phyloP scores from a whole-genome alignment of 1,140 invertebrate genomes.

The Microplitis demolitor region DNA sequence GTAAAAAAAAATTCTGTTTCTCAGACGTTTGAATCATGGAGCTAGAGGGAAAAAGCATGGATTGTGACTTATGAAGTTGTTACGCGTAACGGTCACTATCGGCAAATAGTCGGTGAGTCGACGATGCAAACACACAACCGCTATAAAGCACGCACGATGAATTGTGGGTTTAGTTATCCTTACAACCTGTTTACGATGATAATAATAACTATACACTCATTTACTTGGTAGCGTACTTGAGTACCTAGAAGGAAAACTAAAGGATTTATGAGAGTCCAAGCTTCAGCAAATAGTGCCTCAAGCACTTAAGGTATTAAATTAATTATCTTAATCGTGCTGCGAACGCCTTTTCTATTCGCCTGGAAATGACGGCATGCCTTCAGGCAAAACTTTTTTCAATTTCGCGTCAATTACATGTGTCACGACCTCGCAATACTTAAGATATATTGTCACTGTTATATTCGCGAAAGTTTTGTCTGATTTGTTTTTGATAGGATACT shows the following conservation, averaged over 20 bases:
- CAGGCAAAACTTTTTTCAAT: not conserved
- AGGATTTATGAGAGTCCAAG: conserved; percentile 18
- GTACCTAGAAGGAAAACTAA: not conserved
- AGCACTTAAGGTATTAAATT: conserved; percentile 46
- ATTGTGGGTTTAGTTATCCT: conserved; percentile 11
- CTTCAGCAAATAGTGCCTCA: conserved; percentile 32
- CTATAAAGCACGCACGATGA: conserved; percentile 5
- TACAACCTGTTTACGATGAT: conserved; percentile 22
- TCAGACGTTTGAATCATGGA: not conserved
- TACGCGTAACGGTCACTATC: conserved; percentile 19
- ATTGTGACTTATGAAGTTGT: conserved; percentile 26
- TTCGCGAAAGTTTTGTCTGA: not conserved
- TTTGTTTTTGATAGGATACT: conserved; percentile 4
- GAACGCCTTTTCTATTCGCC: conserved; percentile 44
- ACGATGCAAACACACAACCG: not conserved
- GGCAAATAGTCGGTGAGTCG: conserved; percentile 9
- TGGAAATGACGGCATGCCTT: not conserved
- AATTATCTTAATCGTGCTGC: conserved; percentile 56
- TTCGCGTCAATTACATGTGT: conserved; percentile 9
- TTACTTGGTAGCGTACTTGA: conserved; percentile 16
- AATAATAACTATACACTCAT: conserved; percentile 24
- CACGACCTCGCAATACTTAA: conserved; percentile 9
- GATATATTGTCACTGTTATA: not conserved
- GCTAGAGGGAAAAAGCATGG: conserved; percentile 1
- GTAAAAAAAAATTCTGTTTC: not conserved